A percentile compares a stretch with the other conserved stretches of the same genome.
Conservation (phyloP, 2,888 invertebrate genomes). For the Tupiocoris notatus region DNA sequence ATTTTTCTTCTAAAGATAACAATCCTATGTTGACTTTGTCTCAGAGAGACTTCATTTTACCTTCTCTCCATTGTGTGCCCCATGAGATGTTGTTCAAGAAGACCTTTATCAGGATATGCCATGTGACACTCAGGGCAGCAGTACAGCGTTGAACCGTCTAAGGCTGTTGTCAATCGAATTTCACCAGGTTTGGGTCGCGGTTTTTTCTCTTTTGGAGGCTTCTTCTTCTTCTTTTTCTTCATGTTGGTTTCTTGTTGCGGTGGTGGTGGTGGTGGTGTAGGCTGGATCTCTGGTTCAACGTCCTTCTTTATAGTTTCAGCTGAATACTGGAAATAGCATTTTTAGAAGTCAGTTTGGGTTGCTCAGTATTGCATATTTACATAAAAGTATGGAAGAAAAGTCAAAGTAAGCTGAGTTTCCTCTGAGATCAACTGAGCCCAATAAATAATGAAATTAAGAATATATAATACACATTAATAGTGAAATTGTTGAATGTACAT, state of each 20-base stretch:
- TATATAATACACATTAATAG: no score
- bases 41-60: no score
- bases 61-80: constrained; percentile 81
- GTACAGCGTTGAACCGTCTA: constrained; percentile 79
- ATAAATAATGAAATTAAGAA: no score
- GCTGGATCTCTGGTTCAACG: constrained; percentile 45
- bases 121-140: constrained; percentile 88
- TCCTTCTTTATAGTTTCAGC: constrained; percentile 75
- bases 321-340: constrained; percentile 60
- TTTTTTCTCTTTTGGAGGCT: constrained; percentile 68
- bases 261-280: constrained; percentile 43
- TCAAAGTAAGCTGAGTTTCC: no score
- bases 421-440: no score
- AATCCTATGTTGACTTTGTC: no score
- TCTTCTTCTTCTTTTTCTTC: constrained; percentile 80
- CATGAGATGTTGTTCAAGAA: constrained; percentile 80
- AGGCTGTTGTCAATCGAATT: constrained; percentile 61
- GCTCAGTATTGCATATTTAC: no score
- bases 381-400: no score
- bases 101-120: constrained; percentile 82
- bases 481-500: no score
- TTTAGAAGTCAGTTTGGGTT: no score
- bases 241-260: constrained; percentile 48
- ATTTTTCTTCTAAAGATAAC: no score
- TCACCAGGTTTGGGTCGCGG: constrained; percentile 82